Base-by-base conservation (phyloP, 2,888 invertebrate genomes). In the Hyalella azteca region DNA sequence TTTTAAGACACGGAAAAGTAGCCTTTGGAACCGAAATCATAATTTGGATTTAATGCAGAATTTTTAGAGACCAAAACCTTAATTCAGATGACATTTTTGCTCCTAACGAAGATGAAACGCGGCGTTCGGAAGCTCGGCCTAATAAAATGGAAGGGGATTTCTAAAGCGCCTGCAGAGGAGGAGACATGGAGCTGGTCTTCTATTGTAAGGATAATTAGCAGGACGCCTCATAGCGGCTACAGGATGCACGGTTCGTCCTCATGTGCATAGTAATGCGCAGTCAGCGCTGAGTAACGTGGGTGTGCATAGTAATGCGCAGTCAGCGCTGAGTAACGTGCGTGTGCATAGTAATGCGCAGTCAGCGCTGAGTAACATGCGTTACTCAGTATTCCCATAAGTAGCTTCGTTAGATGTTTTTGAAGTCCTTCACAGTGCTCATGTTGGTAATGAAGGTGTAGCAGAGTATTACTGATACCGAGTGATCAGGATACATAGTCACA, bases 151-250 rank as follows among this genome's bases (percentile, higher is more conserved):
- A 66, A 66, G 66, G 32, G 19, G 66, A 36, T 19, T 36, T 59
- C 66, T 29, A 36, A 66, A 29, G 66, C 19, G 66, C 32, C 66
- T 66, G 36, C 11, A 66, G 36, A 66, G 66, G 36, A 66, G 36
- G 36, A 32, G 36, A 66, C 36, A 36, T 7, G 36, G 66, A 66
- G 66, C 32, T 66, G 66, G 66, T 66, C 36, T 7, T 36, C 66
- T 29, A 66, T 66, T 66, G 75, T 75, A n/a, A 45, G 22, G 75
- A 5, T 75, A 75, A 75, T 75, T 75, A 75, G 75, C 36, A 29
- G 5, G 45, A n/a, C 40, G n/a, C n/a, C 29, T 75, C 41, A 75
- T 75, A 45, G 75, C 41, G 75, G 45, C 19, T 13, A 5, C n/a
- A n/a, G n/a, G n/a, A n/a, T n/a, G n/a, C n/a, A n/a, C n/a, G n/a